phyloP scores from a whole-genome alignment of 2,888 invertebrate genomes.

The Eilema depressum region DNA sequence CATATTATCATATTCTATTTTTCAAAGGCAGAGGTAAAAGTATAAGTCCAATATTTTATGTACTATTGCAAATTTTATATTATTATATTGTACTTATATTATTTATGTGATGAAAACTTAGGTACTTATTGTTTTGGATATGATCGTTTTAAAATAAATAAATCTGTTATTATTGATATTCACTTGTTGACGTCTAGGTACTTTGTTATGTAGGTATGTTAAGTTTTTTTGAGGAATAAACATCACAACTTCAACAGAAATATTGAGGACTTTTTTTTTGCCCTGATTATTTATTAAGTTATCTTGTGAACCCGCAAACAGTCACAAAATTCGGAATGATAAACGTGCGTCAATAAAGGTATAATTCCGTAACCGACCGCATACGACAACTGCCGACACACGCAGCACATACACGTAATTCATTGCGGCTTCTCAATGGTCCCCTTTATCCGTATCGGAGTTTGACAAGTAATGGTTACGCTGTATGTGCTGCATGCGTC shows the following conservation, averaged over 20 bases:
- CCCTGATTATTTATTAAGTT: too few relatives aligned
- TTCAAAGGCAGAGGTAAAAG: too few relatives aligned
- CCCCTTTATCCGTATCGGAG: too few relatives aligned
- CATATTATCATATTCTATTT: background rate
- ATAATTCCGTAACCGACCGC: too few relatives aligned
- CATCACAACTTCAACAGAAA: background rate
- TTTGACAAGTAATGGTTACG: too few relatives aligned
- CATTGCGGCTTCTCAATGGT: too few relatives aligned
- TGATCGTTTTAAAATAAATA: background rate
- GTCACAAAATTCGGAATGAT: too few relatives aligned
- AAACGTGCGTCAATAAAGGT: too few relatives aligned
- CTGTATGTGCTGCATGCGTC: too few relatives aligned
- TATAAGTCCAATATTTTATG: background rate
- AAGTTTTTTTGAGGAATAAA: constrained; percentile 4
- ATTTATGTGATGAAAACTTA: background rate
- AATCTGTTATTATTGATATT: background rate
- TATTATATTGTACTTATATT: background rate
- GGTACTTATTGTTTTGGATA: background rate
- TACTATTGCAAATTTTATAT: background rate
- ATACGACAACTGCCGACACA: too few relatives aligned
- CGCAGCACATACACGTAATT: too few relatives aligned
- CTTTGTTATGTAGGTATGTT: background rate
- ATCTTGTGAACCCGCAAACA: too few relatives aligned
- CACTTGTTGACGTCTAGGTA: background rate
- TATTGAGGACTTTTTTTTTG: background rate